These are phyloP conservation scores for Elachura formosa DNA, from an alignment of 2,113 vertebrate species.

Conservation along the genomic window DNA sequence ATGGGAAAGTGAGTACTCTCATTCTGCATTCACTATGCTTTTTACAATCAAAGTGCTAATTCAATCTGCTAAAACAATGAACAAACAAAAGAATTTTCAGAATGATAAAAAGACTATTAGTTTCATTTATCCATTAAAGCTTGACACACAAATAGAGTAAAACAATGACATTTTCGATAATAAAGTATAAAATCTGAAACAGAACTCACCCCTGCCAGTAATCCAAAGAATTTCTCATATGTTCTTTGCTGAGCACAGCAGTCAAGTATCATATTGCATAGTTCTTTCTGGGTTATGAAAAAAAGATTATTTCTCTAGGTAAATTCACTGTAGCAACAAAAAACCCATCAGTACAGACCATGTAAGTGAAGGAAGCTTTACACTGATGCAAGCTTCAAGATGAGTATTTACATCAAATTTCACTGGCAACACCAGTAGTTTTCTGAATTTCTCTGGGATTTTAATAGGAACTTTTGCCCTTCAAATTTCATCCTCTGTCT, in stretches of 20 bases:
- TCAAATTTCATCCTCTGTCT: background rate
- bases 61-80: background rate
- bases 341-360: background rate
- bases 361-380: background rate
- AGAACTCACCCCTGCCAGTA: constrained; percentile 91
- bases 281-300: constrained; percentile 84
- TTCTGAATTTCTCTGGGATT: background rate
- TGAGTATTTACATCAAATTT: background rate
- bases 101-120: background rate
- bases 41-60: background rate
- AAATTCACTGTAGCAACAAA: constrained; percentile 17
- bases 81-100: background rate
- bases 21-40: background rate
- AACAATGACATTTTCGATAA: background rate
- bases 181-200: background rate
- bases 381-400: background rate
- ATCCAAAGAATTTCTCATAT: constrained; percentile 97
- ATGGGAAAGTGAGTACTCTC: background rate
- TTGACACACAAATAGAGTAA: background rate
- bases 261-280: constrained; percentile 99
- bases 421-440: background rate
- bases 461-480: background rate
- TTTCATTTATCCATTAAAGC: background rate
- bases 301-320: background rate
- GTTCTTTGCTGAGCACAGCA: constrained; percentile 98